phyloP scores from a whole-genome alignment of 2,797 vertebrate species.

The Psittacula echo region DNA sequence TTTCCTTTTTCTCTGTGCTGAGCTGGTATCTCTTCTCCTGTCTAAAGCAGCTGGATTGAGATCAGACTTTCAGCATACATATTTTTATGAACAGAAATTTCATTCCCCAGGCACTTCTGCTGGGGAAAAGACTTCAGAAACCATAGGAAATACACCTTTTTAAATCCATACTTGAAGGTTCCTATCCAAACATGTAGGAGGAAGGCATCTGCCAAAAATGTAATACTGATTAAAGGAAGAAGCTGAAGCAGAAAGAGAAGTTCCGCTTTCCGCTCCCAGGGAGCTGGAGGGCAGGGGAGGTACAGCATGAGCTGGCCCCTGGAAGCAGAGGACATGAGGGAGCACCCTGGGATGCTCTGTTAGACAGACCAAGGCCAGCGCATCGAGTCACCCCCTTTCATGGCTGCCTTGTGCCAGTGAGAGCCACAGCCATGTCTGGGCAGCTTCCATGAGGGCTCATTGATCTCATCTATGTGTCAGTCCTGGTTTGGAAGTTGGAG shows the following conservation, averaged over 20 bases:
- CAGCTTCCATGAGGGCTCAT: neutral
- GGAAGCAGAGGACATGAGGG: accelerated
- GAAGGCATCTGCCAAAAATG: neutral
- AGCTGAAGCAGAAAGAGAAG: neutral
- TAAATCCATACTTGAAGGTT: neutral
- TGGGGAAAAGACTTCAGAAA: neutral
- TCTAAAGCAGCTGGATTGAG: neutral
- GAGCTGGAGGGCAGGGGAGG: neutral
- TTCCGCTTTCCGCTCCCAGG: neutral
- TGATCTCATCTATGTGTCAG: accelerated
- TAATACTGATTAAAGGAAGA: neutral
- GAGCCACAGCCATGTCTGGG: too few relatives aligned
- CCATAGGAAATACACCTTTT: neutral
- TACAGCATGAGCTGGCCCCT: neutral
- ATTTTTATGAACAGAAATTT: neutral
- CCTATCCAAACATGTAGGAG: neutral
- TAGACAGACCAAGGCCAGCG: neutral
- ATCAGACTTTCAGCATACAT: neutral
- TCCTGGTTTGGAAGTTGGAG: neutral
- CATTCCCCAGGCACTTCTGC: neutral
- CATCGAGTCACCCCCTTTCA: accelerated
- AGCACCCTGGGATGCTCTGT: neutral
- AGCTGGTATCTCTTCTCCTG: neutral
- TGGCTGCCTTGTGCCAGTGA: neutral
- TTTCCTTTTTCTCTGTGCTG: neutral